These are phyloP conservation scores for Maccullochella peelii DNA, from an alignment of 2,113 vertebrate species.

Conservation along the genomic window DNA sequence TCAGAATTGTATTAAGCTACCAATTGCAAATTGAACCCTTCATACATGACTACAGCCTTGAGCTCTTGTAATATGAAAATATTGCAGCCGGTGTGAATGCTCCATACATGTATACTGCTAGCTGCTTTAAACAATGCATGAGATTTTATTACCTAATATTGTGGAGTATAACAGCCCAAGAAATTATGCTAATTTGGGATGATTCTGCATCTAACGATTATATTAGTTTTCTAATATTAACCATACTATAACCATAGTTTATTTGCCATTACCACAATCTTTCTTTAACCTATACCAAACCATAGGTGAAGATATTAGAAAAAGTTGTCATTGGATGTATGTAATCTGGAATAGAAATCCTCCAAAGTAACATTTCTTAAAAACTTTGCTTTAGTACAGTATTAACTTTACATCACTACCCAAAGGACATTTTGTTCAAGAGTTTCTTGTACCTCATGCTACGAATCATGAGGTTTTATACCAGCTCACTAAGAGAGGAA, in stretches of 20 bases:
- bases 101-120: not conserved
- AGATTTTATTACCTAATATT: not conserved
- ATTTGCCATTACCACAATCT: not conserved
- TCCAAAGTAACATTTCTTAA: not conserved
- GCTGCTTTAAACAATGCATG: not conserved
- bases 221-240: not conserved
- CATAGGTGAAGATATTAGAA: not conserved
- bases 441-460: not conserved
- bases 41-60: not conserved
- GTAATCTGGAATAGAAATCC: not conserved
- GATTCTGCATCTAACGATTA: not conserved
- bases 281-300: too few species aligned
- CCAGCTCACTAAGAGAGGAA: conserved; percentile 4
- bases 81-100: not conserved
- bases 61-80: not conserved
- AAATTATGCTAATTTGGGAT: not conserved
- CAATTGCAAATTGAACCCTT: too few species aligned
- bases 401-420: not conserved
- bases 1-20: too few species aligned
- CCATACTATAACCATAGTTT: not conserved
- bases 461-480: not conserved
- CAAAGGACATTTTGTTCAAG: conserved; percentile 16
- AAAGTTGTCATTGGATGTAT: not conserved
- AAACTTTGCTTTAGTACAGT: not conserved
- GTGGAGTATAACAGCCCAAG: not conserved